phyloP scores from a whole-genome alignment of 2,113 vertebrate genomes.

The Sylvicapra grimmia region DNA sequence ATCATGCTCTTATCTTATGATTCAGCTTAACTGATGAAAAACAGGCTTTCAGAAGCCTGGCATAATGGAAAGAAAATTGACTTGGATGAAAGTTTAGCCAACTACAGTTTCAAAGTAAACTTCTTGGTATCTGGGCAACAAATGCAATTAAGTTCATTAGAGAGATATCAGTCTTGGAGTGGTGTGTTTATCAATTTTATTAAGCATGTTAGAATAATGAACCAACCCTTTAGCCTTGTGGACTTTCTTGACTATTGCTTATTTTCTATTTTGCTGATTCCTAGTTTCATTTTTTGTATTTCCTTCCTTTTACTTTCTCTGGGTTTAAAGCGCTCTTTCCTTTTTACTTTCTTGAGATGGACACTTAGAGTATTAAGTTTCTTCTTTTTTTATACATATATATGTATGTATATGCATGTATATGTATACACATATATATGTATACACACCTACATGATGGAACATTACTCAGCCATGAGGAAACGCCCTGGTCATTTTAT shows the following conservation, averaged over 20 bases:
- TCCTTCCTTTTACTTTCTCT: not conserved
- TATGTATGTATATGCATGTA: not conserved
- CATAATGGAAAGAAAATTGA: not conserved
- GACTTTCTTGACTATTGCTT: not conserved
- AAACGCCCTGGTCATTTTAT: not conserved
- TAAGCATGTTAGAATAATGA: not conserved
- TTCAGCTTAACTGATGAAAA: slow-evolving; percentile 20
- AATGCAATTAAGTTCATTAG: not conserved
- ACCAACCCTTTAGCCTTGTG: not conserved
- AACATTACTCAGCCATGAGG: not conserved
- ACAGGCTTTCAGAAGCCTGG: not conserved
- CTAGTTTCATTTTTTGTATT: not conserved
- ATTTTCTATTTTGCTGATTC: not conserved
- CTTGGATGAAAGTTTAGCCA: not conserved
- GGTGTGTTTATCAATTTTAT: not conserved
- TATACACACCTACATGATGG: not conserved
- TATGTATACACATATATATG: not conserved
- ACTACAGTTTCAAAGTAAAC: slow-evolving; percentile 2
- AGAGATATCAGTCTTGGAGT: not conserved
- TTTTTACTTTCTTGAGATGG: not conserved
- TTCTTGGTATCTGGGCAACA: slow-evolving; percentile 27
- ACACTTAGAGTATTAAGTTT: not conserved
- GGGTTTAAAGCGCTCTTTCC: not conserved
- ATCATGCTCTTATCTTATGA: not conserved
- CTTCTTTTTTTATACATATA: not conserved